phyloP scores from a whole-genome alignment of 2,113 vertebrate genomes.

The Saccopteryx leptura region DNA sequence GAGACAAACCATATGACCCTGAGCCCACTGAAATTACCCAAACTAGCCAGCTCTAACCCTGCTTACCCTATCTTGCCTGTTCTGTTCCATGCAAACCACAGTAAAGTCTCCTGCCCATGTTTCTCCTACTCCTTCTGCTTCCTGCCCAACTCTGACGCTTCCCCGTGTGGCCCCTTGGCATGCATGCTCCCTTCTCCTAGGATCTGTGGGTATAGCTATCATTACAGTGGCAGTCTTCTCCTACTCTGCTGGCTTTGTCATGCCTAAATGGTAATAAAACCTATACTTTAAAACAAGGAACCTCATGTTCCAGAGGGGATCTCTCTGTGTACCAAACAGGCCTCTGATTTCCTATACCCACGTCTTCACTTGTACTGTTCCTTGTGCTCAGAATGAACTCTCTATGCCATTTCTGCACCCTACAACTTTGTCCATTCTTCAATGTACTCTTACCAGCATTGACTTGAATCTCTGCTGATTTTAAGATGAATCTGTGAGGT shows the following conservation, averaged over 20 bases:
- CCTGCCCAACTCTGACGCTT: background rate
- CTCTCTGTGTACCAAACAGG: background rate
- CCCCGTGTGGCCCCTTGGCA: accelerated
- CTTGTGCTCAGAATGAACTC: background rate
- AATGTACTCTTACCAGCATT: background rate
- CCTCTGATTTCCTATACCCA: background rate
- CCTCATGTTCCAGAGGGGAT: background rate
- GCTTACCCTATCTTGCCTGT: background rate
- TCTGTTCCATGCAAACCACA: background rate
- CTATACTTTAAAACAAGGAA: background rate
- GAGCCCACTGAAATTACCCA: background rate
- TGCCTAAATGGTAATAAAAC: background rate
- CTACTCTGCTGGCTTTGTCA: background rate
- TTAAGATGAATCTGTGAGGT: background rate
- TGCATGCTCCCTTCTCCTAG: background rate
- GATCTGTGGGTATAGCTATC: background rate
- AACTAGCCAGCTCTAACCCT: background rate
- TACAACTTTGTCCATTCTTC: background rate
- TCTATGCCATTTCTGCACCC: background rate
- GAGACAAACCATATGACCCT: background rate
- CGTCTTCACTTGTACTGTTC: background rate
- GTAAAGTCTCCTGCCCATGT: background rate
- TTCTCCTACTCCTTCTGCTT: background rate
- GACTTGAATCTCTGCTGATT: background rate
- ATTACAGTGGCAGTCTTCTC: background rate